phyloP scores from a whole-genome alignment of 2,113 vertebrate species.

The Neoarius graeffei region DNA sequence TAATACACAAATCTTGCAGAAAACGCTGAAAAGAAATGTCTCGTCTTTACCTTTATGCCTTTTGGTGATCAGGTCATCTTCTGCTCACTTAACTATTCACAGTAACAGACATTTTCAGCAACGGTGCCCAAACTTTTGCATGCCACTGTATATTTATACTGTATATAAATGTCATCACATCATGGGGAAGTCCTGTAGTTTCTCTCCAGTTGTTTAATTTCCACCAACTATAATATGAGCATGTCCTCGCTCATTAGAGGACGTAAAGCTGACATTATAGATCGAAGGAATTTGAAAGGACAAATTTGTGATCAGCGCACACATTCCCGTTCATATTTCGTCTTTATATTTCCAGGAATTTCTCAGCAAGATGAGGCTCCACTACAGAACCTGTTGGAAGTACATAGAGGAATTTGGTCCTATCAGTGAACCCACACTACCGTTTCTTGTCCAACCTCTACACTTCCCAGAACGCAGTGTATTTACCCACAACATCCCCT shows the following conservation, averaged over 20 bases:
- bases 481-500: background rate
- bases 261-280: background rate
- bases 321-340: background rate
- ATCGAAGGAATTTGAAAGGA: background rate
- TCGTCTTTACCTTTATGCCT: too few species aligned
- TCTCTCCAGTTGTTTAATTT: background rate
- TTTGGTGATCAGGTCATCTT: too few species aligned
- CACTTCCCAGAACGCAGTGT: background rate
- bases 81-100: too few species aligned
- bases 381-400: constrained; percentile 81
- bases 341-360: constrained; percentile 66
- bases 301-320: background rate
- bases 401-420: constrained; percentile 82
- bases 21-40: too few species aligned
- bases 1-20: too few species aligned
- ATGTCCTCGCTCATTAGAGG: background rate
- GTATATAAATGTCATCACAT: too few species aligned
- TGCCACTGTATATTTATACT: too few species aligned
- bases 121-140: too few species aligned
- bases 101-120: too few species aligned
- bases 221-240: too few species aligned
- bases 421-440: constrained; percentile 51
- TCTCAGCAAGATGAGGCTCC: constrained; percentile 52
- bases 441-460: background rate
- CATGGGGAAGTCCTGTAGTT: background rate